These are phyloP conservation scores for Pseudorectes ferrugineus DNA, from an alignment of 2,113 vertebrate genomes.

Conservation along the genomic window DNA sequence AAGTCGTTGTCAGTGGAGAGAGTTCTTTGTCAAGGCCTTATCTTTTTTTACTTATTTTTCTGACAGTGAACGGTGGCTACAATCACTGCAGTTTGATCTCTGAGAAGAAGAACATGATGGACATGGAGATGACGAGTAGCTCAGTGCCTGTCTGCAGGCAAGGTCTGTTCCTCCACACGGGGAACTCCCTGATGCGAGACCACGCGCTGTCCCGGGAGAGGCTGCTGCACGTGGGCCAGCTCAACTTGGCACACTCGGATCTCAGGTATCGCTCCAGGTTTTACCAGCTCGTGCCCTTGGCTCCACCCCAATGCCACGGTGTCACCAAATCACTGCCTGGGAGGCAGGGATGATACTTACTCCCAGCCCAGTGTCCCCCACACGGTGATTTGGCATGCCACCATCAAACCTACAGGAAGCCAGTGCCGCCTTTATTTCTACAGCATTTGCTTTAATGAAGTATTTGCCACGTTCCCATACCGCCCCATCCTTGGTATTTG, in stretches of 20 bases:
- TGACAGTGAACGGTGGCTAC: slow-evolving; percentile 76
- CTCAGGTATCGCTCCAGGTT: slow-evolving; percentile 67
- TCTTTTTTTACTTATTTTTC: not conserved
- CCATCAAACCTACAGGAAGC: not conserved
- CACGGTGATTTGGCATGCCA: not conserved
- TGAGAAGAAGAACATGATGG: slow-evolving; percentile 76
- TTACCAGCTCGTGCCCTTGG: not conserved
- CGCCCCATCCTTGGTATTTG: slow-evolving; percentile 20
- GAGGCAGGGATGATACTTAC: not conserved
- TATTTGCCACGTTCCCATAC: slow-evolving; percentile 17
- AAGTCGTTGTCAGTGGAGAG: not conserved
- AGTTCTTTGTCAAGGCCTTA: not conserved
- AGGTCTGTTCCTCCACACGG: slow-evolving; percentile 69
- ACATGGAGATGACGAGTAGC: slow-evolving; percentile 69
- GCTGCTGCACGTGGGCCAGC: slow-evolving; percentile 71
- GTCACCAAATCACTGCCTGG: not conserved
- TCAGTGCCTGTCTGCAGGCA: slow-evolving; percentile 76
- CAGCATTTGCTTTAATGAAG: not conserved
- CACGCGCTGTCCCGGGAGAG: slow-evolving; percentile 75
- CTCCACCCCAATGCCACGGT: not conserved
- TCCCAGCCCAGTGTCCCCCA: not conserved
- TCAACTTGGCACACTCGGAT: slow-evolving; percentile 70
- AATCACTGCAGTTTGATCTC: slow-evolving; percentile 69
- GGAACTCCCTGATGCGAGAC: slow-evolving; percentile 69
- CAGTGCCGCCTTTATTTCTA: not conserved